Evolutionary conservation across 2,888 invertebrate species (phyloP).

Genomic region (Mamestra brassicae): DNA sequence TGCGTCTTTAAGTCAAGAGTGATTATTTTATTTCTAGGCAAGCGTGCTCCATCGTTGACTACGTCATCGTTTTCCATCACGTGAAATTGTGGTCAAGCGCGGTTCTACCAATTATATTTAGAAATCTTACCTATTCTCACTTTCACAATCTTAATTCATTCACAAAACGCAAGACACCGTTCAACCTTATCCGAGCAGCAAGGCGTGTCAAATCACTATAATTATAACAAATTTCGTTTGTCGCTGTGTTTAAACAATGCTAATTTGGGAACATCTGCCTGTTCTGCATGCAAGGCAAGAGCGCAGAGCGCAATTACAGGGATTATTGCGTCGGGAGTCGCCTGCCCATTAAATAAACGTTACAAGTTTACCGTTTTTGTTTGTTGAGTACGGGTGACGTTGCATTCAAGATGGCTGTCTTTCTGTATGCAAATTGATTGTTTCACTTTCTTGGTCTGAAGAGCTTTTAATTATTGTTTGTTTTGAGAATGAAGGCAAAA

Average conservation of each 20-base stretch:
- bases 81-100: no score
- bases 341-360: slow-evolving; percentile 85
- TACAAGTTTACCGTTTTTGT: slow-evolving; percentile 82
- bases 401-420: slow-evolving; percentile 56
- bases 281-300: slow-evolving; percentile 83
- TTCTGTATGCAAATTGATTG: slow-evolving; percentile 64
- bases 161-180: slow-evolving; percentile 18
- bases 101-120: no score
- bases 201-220: slow-evolving; percentile 68
- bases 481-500: slow-evolving; percentile 12
- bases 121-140: background rate
- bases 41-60: no score
- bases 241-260: slow-evolving; percentile 80
- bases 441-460: slow-evolving; percentile 53
- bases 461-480: slow-evolving; percentile 64
- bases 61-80: no score
- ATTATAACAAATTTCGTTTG: slow-evolving; percentile 82
- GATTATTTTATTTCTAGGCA: no score
- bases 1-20: no score
- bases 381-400: slow-evolving; percentile 67
- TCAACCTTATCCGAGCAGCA: slow-evolving; percentile 39
- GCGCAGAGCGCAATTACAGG: slow-evolving; percentile 81
- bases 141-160: slow-evolving; percentile 52
- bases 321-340: slow-evolving; percentile 84
- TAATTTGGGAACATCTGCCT: slow-evolving; percentile 85